phyloP scores from a whole-genome alignment of 2,797 vertebrate genomes.

The Arremon brunneinucha region DNA sequence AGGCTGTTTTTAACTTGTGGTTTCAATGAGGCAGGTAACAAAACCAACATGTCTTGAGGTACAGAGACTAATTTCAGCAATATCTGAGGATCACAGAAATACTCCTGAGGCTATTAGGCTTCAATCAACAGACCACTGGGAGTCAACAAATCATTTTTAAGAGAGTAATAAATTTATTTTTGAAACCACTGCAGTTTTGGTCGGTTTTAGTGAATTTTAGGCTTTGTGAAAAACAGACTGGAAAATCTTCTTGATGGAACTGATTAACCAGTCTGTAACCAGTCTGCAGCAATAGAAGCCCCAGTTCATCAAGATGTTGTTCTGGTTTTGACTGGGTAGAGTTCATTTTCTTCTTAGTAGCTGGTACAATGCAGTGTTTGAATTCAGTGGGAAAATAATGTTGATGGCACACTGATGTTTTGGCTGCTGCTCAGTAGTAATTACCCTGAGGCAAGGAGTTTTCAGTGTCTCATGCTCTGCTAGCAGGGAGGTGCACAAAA shows the following conservation, averaged over 20 bases:
- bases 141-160: background rate
- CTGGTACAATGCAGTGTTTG: background rate
- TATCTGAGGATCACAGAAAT: background rate
- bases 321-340: background rate
- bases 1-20: background rate
- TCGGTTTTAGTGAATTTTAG: background rate
- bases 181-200: background rate
- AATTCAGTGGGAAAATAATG: background rate
- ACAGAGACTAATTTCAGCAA: background rate
- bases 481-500: background rate
- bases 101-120: background rate
- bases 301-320: background rate
- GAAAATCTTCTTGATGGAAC: background rate
- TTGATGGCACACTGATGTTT: background rate
- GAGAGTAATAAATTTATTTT: background rate
- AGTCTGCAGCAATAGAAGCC: background rate
- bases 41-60: background rate
- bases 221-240: background rate
- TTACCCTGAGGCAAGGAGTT: background rate
- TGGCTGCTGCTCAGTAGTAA: background rate
- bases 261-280: background rate
- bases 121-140: background rate
- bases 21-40: background rate
- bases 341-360: background rate
- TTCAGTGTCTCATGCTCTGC: background rate